Evolutionary conservation across 2,797 vertebrate species (phyloP).

Genomic region (Craterocephalus amniculus): DNA sequence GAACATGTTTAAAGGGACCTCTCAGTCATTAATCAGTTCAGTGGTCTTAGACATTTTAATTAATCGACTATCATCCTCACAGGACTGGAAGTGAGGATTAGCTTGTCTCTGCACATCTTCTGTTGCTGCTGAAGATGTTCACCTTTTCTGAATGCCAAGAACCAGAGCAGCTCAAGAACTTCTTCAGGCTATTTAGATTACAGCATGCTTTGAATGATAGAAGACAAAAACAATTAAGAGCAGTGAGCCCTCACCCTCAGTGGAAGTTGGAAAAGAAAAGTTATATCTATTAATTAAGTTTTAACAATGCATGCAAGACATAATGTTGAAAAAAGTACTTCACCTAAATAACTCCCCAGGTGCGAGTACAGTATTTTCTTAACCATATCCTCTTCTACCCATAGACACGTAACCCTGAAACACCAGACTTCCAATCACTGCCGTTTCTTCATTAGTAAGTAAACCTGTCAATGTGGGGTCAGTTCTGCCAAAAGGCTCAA

Average conservation of each 20-base stretch:
- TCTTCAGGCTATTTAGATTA: constrained; percentile 57
- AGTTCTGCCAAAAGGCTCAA: not conserved
- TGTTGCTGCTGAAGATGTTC: constrained; percentile 36
- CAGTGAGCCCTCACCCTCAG: constrained; percentile 16
- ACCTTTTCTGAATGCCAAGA: constrained; percentile 39
- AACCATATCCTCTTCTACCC: not conserved
- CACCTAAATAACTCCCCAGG: not conserved
- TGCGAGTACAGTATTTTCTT: not conserved
- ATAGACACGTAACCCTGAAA: not conserved
- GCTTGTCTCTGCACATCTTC: constrained; percentile 29
- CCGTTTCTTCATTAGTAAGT: not conserved
- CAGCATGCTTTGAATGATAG: constrained; percentile 40
- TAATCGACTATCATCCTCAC: constrained; percentile 57
- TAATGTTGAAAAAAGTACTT: not conserved
- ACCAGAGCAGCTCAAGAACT: constrained; percentile 15
- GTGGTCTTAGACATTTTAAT: constrained; percentile 67
- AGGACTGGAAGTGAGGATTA: constrained; percentile 42
- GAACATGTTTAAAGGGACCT: constrained; percentile 33
- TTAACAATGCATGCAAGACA: not conserved
- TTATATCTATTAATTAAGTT: constrained; percentile 14
- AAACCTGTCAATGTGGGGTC: not conserved
- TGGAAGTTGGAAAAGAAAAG: constrained; percentile 21
- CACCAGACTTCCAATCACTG: not conserved
- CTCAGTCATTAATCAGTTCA: constrained; percentile 65
- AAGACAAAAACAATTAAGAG: constrained; percentile 33